These are phyloP conservation scores for Cygnus olor DNA, from an alignment of 2,797 vertebrate species.

Conservation along the genomic window DNA sequence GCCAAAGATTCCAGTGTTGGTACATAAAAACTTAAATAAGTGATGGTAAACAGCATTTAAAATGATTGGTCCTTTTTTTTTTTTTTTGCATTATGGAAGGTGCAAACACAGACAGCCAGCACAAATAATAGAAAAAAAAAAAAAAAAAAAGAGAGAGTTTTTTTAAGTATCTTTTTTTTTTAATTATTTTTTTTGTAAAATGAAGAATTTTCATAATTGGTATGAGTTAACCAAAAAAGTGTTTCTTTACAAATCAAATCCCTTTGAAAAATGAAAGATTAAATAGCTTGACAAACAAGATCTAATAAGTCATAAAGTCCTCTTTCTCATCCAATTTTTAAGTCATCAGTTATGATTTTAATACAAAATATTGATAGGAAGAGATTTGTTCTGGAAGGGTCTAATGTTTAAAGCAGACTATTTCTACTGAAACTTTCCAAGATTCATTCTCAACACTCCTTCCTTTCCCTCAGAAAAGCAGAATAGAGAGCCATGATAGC, in stretches of 20 bases:
- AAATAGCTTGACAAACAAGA: background rate
- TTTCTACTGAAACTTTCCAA: background rate
- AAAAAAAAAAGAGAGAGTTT: background rate
- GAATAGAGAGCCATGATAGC: background rate
- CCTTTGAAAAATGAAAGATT: background rate
- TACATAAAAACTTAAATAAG: background rate
- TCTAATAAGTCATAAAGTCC: background rate
- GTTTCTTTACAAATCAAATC: background rate
- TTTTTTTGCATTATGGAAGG: background rate
- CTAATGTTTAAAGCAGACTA: background rate
- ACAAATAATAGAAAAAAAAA: background rate
- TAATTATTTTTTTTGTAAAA: background rate
- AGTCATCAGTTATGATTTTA: background rate
- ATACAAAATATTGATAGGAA: slow-evolving; percentile 5
- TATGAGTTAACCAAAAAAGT: background rate
- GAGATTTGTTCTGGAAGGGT: background rate
- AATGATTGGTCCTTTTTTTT: background rate
- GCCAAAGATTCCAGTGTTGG: background rate
- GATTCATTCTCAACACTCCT: background rate
- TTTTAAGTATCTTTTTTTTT: too few species aligned
- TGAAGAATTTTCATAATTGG: background rate
- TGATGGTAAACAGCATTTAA: background rate
- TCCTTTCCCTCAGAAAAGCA: background rate
- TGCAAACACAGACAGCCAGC: background rate
- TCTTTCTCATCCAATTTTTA: background rate